A percentile compares a stretch with the other conserved stretches of the same genome.
These are phyloP conservation scores for Mus musculus DNA, from an alignment of 2,113 vertebrate genomes.

Conservation along the genomic window DNA sequence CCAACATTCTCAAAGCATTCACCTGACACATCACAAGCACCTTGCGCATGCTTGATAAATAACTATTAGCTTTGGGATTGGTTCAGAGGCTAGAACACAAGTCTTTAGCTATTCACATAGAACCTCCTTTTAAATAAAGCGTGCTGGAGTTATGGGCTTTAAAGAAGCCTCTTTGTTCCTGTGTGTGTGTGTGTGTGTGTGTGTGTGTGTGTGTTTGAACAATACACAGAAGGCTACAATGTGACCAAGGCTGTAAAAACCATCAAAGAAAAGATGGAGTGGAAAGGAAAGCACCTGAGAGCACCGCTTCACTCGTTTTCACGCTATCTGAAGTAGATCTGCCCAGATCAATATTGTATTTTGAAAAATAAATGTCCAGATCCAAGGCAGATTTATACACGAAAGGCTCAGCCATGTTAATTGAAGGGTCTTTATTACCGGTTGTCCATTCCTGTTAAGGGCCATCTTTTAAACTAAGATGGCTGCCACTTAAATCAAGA, in stretches of 20 bases:
- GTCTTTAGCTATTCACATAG: neutral
- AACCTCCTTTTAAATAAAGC: neutral
- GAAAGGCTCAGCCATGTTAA: slow-evolving; percentile 78
- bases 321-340: slow-evolving; percentile 15
- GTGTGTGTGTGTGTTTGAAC: neutral
- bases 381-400: slow-evolving; percentile 73
- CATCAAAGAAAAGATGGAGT: neutral
- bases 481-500: slow-evolving; percentile 83
- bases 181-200: neutral
- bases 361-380: slow-evolving; percentile 76
- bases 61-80: neutral
- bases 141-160: neutral
- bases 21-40: neutral
- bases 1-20: neutral
- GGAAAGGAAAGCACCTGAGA: neutral
- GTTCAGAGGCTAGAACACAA: neutral
- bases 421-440: slow-evolving; percentile 79
- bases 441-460: slow-evolving; percentile 77
- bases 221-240: neutral
- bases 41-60: neutral
- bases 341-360: slow-evolving; percentile 60
- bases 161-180: neutral
- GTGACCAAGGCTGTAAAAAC: neutral
- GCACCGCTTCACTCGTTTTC: slow-evolving; percentile 60
- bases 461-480: slow-evolving; percentile 76